Evolutionary conservation across 2,113 vertebrate species (phyloP), one percentile per base, ranked within the genome.

Genomic region (Mormoops blainvillei): DNA sequence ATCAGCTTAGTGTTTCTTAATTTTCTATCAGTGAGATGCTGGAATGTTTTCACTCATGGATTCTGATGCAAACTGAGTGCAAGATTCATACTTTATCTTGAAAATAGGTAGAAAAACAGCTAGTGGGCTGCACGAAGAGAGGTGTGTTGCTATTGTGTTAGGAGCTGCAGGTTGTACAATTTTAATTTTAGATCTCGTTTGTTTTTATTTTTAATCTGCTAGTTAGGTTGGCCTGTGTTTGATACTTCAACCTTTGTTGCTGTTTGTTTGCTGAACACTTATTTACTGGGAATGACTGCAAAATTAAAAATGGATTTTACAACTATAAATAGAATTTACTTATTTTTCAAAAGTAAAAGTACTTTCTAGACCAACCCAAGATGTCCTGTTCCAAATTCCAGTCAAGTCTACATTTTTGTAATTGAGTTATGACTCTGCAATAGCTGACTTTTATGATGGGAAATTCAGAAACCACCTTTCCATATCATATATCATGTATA

Each of bases 311-410:
- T 58, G 11, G 61, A 77, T 88, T 94, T 56, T 14, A 81, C 87
- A 91, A 48, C 11, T 50, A 61, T 78, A 93, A 89, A 82, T 58
- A 77, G 15, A 85, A 87, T 89, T 58, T 84, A 84, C 84, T 94
- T 89, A 78, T 73, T 89, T 96, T 97, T 97, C 33, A 81, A 87
- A 93, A 74, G 58, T 50, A 61, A 96, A 82, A 91, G 15, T 95
- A 28, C 28, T 94, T 89, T 93, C 38, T 73, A 94, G 38, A 9
- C 41, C 36, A 50, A 93, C 81, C 71, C 54, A 61, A 20, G 7
- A 36, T 58, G 13, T 33, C 14, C 36, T 38, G 2, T 82, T 94
- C 90, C 91, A 96, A 93, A 63, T 78, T 97, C 31, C 22, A 94
- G 68, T 95, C 68, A 80, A 73, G 41, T 67, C 45, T n/a, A 15